Conservation (phyloP, 2,888 invertebrate genomes). For the Cremastinae sp. region DNA sequence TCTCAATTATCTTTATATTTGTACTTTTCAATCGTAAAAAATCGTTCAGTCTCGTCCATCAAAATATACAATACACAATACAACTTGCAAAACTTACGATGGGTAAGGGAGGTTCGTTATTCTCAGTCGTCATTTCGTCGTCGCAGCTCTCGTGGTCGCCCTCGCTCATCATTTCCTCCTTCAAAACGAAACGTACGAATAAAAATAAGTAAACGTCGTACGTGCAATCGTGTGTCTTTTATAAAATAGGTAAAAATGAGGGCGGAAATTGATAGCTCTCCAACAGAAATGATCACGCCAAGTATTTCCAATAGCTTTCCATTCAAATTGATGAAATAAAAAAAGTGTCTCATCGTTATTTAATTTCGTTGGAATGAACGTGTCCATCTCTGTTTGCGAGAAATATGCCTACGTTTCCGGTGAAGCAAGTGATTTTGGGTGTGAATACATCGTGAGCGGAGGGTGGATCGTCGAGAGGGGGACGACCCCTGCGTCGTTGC, state of each 20-base stretch:
- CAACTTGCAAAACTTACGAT: slow-evolving; percentile 72
- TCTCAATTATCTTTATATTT: neutral
- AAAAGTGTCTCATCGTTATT: neutral
- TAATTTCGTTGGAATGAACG: neutral
- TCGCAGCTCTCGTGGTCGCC: slow-evolving; percentile 79
- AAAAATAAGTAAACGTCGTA: slow-evolving; percentile 2
- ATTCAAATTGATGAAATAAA: neutral
- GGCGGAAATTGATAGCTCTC: neutral
- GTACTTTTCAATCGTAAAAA: no score
- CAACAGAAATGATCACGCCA: neutral
- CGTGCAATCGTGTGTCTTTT: no score
- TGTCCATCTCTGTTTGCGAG: slow-evolving; percentile 16
- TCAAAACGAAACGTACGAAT: no score
- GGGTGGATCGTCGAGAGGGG: slow-evolving; percentile 85
- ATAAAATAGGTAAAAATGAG: neutral
- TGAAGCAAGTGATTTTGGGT: slow-evolving; percentile 82
- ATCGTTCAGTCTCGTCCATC: no score
- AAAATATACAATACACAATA: neutral
- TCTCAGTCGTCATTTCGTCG: slow-evolving; percentile 78
- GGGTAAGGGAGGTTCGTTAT: slow-evolving; percentile 76
- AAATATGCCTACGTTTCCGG: slow-evolving; percentile 76
- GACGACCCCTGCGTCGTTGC: slow-evolving; percentile 86
- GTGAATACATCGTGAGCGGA: slow-evolving; percentile 81
- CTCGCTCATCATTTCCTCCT: slow-evolving; percentile 79
- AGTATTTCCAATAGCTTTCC: neutral